Conservation (phyloP, 1,140 invertebrate species). For the Metopolophium dirhodum region DNA sequence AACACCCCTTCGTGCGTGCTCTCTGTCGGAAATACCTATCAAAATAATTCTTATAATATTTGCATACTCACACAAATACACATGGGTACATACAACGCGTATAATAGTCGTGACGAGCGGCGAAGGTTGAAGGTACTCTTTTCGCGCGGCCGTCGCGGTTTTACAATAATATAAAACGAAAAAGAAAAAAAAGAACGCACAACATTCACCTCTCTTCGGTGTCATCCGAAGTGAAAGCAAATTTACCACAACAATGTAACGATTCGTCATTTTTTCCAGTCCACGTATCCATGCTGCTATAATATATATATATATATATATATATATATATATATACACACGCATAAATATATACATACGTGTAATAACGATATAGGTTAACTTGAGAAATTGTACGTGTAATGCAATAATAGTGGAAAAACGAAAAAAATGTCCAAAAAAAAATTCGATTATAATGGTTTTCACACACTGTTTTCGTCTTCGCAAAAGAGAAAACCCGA, state of each 20-base stretch:
- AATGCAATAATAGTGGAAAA: constrained; percentile 3
- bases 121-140: background rate
- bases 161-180: constrained; percentile 32
- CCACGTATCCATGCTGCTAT: background rate
- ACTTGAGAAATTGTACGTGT: constrained; percentile 20
- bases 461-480: constrained; percentile 30
- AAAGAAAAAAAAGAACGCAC: background rate
- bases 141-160: background rate
- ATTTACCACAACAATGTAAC: constrained; percentile 43
- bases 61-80: background rate
- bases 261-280: constrained; percentile 41
- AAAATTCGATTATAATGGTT: constrained; percentile 16
- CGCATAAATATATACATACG: background rate
- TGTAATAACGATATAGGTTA: background rate
- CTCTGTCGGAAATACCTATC: constrained; percentile 23
- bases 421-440: background rate
- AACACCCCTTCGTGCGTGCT: background rate
- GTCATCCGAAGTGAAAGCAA: constrained; percentile 53
- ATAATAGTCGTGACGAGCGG: background rate
- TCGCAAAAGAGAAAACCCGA: constrained; percentile 6
- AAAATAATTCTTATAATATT: constrained; percentile 11
- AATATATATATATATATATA: background rate
- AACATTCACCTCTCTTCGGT: constrained; percentile 43
- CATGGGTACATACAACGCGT: background rate
- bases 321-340: too few relatives aligned